Evolutionary conservation across 2,113 vertebrate species (phyloP).

Genomic region (Xiphorhynchus elegans): DNA sequence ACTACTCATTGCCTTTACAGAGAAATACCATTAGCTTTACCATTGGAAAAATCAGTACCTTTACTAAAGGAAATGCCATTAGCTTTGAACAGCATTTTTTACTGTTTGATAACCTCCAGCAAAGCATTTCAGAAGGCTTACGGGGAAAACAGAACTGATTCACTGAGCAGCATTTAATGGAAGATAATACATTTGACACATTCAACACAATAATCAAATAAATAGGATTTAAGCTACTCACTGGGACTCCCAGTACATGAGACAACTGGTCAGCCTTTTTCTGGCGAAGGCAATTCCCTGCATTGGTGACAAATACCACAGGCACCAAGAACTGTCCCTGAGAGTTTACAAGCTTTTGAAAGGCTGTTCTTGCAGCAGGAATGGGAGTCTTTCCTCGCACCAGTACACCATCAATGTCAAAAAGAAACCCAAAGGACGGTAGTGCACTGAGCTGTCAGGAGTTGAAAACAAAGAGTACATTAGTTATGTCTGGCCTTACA

Average conservation of each 20-base stretch:
- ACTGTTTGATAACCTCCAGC: not conserved
- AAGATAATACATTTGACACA: not conserved
- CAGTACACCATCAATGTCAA: constrained; percentile 89
- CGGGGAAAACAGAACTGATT: not conserved
- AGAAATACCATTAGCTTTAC: not conserved
- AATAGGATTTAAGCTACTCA: constrained; percentile 66
- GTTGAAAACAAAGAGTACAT: not conserved
- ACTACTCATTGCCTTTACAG: not conserved
- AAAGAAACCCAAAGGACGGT: constrained; percentile 83
- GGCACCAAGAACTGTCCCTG: constrained; percentile 84
- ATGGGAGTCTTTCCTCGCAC: constrained; percentile 84
- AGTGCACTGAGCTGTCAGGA: constrained; percentile 27
- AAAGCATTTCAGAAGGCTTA: not conserved
- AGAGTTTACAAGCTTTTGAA: constrained; percentile 81
- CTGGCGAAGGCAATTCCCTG: constrained; percentile 86
- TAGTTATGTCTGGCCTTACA: not conserved
- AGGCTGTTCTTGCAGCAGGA: constrained; percentile 82
- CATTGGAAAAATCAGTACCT: not conserved
- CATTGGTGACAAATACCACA: constrained; percentile 90
- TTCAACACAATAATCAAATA: not conserved
- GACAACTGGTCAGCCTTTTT: constrained; percentile 87
- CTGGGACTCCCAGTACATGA: constrained; percentile 81
- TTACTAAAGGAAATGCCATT: not conserved
- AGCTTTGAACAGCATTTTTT: not conserved
- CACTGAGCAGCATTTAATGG: not conserved